Conservation (phyloP, 1,140 invertebrate species). For the Dendrolimus punctatus region DNA sequence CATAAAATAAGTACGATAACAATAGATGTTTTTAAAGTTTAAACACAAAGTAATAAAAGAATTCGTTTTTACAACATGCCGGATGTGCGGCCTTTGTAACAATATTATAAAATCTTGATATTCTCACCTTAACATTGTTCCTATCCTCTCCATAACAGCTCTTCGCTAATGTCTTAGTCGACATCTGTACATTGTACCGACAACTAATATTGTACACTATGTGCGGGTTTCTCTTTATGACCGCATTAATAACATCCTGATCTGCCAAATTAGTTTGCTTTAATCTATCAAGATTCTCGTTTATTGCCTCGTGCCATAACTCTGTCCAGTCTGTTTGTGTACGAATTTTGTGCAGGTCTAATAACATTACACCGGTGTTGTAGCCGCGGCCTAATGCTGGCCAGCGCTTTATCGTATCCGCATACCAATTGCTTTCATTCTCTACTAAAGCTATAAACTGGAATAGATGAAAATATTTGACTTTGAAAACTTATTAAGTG, state of each 20-base stretch:
- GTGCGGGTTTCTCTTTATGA: constrained; percentile 85
- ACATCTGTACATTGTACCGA: constrained; percentile 95
- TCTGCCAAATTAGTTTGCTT: constrained; percentile 87
- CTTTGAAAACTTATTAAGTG: neutral
- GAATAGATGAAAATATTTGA: constrained; percentile 13
- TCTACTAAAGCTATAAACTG: constrained; percentile 90
- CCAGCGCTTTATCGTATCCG: constrained; percentile 86
- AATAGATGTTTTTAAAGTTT: too few relatives aligned
- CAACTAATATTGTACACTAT: constrained; percentile 87
- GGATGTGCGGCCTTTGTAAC: too few relatives aligned
- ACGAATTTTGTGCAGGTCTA: constrained; percentile 83
- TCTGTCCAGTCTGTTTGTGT: constrained; percentile 78
- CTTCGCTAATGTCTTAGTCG: constrained; percentile 89
- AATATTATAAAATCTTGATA: neutral
- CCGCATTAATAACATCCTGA: constrained; percentile 95
- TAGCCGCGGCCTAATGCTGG: constrained; percentile 88
- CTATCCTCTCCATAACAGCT: constrained; percentile 83
- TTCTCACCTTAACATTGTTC: constrained; percentile 83
- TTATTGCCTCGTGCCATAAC: constrained; percentile 84
- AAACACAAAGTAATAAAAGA: too few relatives aligned
- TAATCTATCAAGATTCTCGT: constrained; percentile 73
- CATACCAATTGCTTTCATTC: constrained; percentile 96
- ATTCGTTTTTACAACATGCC: too few relatives aligned
- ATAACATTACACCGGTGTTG: constrained; percentile 93
- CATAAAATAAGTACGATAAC: too few relatives aligned